Evolutionary conservation across 2,888 invertebrate genomes (phyloP).

Genomic region (Sialis lutaria): DNA sequence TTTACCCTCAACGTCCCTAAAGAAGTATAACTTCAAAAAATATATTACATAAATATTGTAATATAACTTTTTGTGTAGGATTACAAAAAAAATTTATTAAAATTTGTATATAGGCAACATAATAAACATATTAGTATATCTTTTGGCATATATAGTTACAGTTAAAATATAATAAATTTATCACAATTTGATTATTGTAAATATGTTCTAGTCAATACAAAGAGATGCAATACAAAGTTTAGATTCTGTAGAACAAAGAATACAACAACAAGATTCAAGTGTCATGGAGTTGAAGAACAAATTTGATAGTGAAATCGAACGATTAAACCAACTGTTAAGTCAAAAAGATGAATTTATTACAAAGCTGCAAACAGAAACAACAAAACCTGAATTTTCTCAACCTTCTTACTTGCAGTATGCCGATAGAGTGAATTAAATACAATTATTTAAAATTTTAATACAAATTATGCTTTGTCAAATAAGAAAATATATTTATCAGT

Average conservation of each 20-base stretch:
- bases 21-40: too few relatives aligned
- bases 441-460: too few relatives aligned
- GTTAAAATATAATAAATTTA: too few relatives aligned
- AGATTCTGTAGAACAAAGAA: conserved; percentile 29
- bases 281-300: conserved; percentile 29
- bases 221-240: conserved; percentile 32
- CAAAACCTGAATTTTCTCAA: conserved; percentile 12
- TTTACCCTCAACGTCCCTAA: too few relatives aligned
- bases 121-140: too few relatives aligned
- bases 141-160: too few relatives aligned
- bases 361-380: conserved; percentile 19
- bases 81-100: too few relatives aligned
- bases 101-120: not conserved
- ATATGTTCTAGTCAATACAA: conserved; percentile 26
- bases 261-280: conserved; percentile 27
- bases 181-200: not conserved
- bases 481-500: too few relatives aligned
- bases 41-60: too few relatives aligned
- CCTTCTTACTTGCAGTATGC: conserved; percentile 21
- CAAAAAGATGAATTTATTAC: conserved; percentile 27
- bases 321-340: conserved; percentile 25
- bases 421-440: conserved; percentile 14
- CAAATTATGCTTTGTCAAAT: too few relatives aligned
- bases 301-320: conserved; percentile 27
- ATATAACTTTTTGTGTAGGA: too few relatives aligned